Base-by-base conservation (phyloP, 2,797 vertebrate genomes). In the Anguilla anguilla region DNA sequence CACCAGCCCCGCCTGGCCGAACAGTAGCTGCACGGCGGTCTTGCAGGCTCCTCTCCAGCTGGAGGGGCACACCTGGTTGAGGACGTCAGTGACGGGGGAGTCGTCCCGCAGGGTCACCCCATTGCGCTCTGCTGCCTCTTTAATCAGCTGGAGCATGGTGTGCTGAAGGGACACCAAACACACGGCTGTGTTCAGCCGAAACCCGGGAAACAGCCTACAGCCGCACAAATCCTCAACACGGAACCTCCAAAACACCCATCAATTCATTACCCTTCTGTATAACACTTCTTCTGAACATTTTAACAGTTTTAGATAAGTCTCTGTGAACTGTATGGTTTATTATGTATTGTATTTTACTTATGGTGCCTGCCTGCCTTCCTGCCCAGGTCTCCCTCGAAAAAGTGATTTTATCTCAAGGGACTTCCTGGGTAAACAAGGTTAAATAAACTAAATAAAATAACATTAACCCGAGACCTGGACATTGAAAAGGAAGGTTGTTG, bases 21-120 rank as follows among this genome's bases (percentile, higher is more conserved):
- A 99, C 17, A 99, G 94, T 87, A 99, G 95, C 94, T 99, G 99
- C 88, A 99, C 98, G 3, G 98, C 98, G 0, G 99, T 99, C 95
- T 99, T 99, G 94, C 99, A 99, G 90, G 98, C 98, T 84, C 97
- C 97, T 93, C 99, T 97, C 99, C 99, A 99, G 1, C 96, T 98
- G 90, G 98, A 99, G 49, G 98, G 99, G 92, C 99, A 99, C 91
- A 99, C 98, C 93, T 99, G 98, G 93, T 98, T 99, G 91, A 99
- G 96, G 49, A 99, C 97, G 94, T 99, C 98, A 0, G 98, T 99
- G 91, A 99, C 98, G 0, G 97, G 97, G 46, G 97, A 97, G 89
- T 99, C 98, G 0, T 99, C 98, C 43, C 97, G 94, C 46, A 97
- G 94, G 0, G 96, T 96, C 91, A 99, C 94, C 72, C 98, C 98